Conservation (phyloP, 2,797 vertebrate genomes). For the Setipinna tenuifilis region DNA sequence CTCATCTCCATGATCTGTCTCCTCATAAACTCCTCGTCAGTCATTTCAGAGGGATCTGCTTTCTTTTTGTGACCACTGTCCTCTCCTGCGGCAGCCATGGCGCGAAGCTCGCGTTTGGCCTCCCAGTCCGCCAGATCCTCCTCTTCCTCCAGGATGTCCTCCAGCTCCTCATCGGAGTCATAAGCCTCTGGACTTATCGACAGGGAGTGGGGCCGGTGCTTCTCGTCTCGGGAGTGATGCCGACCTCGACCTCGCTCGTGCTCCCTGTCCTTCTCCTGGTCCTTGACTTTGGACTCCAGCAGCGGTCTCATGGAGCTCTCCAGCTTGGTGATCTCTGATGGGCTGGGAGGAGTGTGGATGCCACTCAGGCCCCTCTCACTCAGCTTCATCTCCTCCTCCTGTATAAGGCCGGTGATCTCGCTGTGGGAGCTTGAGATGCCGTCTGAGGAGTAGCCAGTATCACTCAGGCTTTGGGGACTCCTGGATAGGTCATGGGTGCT, state of each 20-base stretch:
- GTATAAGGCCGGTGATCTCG: slow-evolving; percentile 94
- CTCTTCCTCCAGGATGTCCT: slow-evolving; percentile 93
- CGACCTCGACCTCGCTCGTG: slow-evolving; percentile 67
- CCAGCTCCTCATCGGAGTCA: slow-evolving; percentile 93
- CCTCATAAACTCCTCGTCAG: slow-evolving; percentile 96
- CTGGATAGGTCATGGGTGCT: slow-evolving; percentile 91
- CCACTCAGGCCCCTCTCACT: slow-evolving; percentile 84
- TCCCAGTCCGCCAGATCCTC: slow-evolving; percentile 88
- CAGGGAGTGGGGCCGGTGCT: slow-evolving; percentile 88
- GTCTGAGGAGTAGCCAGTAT: slow-evolving; percentile 97
- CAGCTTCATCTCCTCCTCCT: slow-evolving; percentile 93
- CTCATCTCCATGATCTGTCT: slow-evolving; percentile 98
- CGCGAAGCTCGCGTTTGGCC: slow-evolving; percentile 80
- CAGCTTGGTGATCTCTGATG: slow-evolving; percentile 91
- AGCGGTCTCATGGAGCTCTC: slow-evolving; percentile 90
- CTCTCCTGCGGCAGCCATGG: slow-evolving; percentile 84
- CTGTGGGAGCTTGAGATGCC: slow-evolving; percentile 98
- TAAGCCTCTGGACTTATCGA: slow-evolving; percentile 93
- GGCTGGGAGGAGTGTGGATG: slow-evolving; percentile 86
- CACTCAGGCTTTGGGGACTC: slow-evolving; percentile 97
- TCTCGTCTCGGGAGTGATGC: slow-evolving; percentile 69
- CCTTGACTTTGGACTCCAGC: slow-evolving; percentile 81
- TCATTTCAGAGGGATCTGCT: slow-evolving; percentile 79
- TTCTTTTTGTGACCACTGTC: slow-evolving; percentile 78
- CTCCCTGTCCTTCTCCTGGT: slow-evolving; percentile 76